These are phyloP conservation scores for Tenthredo scrophulariae DNA, from an alignment of 2,888 invertebrate species.

Conservation along the genomic window DNA sequence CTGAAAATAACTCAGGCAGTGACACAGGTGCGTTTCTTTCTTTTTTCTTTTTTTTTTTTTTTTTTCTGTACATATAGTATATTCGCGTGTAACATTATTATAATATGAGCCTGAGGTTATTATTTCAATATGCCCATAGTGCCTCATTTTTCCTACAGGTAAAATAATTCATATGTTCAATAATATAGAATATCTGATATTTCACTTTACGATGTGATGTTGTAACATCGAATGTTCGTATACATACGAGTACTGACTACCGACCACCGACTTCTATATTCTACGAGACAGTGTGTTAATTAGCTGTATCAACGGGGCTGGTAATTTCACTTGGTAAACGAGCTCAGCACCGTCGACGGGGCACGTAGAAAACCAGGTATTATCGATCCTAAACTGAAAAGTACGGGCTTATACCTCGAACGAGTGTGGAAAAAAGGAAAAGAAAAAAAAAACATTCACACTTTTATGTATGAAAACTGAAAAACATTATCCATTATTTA, in stretches of 20 bases:
- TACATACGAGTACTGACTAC: neutral
- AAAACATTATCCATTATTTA: neutral
- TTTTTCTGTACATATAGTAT: neutral
- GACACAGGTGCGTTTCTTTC: neutral
- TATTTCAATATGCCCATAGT: neutral
- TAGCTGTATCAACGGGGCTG: slow-evolving; percentile 24
- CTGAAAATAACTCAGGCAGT: neutral
- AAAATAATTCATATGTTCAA: neutral
- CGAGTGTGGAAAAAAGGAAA: neutral
- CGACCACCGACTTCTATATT: neutral
- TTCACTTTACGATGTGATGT: neutral
- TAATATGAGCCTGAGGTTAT: neutral
- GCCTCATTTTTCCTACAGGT: neutral
- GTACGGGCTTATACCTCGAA: neutral
- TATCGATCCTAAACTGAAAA: slow-evolving; percentile 24
- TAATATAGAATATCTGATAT: neutral
- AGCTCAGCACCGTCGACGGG: slow-evolving; percentile 29
- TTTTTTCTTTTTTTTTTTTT: no score
- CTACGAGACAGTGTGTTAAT: slow-evolving; percentile 26
- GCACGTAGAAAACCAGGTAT: neutral
- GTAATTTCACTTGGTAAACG: slow-evolving; percentile 40
- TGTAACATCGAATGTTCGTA: neutral
- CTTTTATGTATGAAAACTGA: neutral
- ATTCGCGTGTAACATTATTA: neutral
- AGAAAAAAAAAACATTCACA: neutral